Evolutionary conservation across 2,797 vertebrate species (phyloP).

Genomic region (Cryptoprocta ferox): DNA sequence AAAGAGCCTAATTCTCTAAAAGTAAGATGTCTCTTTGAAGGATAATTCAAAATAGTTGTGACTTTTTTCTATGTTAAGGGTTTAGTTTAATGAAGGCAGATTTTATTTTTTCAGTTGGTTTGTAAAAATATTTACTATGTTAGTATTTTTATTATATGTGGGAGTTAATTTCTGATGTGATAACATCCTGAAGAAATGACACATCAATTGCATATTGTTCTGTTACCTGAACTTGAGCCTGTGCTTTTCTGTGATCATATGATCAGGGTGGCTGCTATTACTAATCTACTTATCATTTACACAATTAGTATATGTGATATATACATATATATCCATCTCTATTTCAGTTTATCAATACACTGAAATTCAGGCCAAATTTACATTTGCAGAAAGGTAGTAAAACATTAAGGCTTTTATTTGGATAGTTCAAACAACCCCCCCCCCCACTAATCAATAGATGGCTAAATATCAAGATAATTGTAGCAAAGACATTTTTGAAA

Average conservation of each 20-base stretch:
- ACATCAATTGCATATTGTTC: not conserved
- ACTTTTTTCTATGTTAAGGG: not conserved
- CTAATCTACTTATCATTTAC: not conserved
- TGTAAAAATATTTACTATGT: slow-evolving; percentile 50
- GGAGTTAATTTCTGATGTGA: slow-evolving; percentile 7
- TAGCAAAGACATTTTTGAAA: slow-evolving; percentile 42
- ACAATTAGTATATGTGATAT: not conserved
- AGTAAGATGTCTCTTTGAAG: not conserved
- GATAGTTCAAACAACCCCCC: not conserved
- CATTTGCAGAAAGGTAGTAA: not conserved
- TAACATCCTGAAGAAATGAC: not conserved
- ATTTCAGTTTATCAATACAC: not conserved
- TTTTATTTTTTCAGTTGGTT: slow-evolving; percentile 26
- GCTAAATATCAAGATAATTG: slow-evolving; percentile 43
- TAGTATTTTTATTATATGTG: not conserved
- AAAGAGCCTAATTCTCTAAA: slow-evolving; percentile 4
- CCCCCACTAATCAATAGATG: not conserved
- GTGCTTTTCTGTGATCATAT: slow-evolving; percentile 4
- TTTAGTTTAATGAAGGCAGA: not conserved
- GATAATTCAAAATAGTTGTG: not conserved
- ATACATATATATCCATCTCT: not conserved
- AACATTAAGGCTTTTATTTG: not conserved
- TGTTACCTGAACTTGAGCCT: slow-evolving; percentile 36
- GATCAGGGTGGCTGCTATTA: not conserved
- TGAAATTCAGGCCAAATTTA: slow-evolving; percentile 44